Base-by-base conservation (phyloP, 1,140 invertebrate genomes). In the Manduca sexta region DNA sequence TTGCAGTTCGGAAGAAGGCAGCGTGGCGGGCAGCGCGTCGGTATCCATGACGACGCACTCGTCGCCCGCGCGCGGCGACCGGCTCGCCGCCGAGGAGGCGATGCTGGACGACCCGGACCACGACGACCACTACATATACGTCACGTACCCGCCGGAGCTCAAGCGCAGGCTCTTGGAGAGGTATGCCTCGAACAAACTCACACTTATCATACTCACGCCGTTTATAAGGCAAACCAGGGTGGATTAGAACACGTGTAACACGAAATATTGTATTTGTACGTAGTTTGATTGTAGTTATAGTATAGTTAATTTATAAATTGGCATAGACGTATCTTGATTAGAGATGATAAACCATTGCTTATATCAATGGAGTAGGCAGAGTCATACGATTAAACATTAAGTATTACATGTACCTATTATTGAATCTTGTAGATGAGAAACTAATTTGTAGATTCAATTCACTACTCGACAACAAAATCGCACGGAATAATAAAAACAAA, bases 131-230 rank as follows among this genome's bases (percentile, higher is more conserved):
- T 95, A 94, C 78, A 94, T 95, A 57, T 95, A 94, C 78, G 93
- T 94, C 50, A 92, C 93, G 39, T 95, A 95, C 87, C 93, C 93
- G 42, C 93, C 93, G 10, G 93, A 94, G 80, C 87, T 95, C 29
- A 94, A 94, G 77, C 89, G 93, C 60, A 88, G 93, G 42, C 88
- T 94, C 56, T 88, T 94, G 46, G 93, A 94, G 86, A 94, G 93
- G 92, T 94, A 91, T 74, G 84, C 65, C 66, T 77, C 64, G 34
- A 69, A 78, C 44, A 68, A 74, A 53, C 56, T 82, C 52, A 86
- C 84, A 37, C 66, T 77, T 30, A 74, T 77, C 18, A 41, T 85
- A 43, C 68, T 82, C 42, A 71, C 73, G 45, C 75, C 79, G 2
- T 74, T 60, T 45, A 69, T 80, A 12, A 60, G 71, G 41, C 75